These are phyloP conservation scores for Trididemnum nubilum DNA, from an alignment of 23 tunicate genomes.

Conservation along the genomic window DNA sequence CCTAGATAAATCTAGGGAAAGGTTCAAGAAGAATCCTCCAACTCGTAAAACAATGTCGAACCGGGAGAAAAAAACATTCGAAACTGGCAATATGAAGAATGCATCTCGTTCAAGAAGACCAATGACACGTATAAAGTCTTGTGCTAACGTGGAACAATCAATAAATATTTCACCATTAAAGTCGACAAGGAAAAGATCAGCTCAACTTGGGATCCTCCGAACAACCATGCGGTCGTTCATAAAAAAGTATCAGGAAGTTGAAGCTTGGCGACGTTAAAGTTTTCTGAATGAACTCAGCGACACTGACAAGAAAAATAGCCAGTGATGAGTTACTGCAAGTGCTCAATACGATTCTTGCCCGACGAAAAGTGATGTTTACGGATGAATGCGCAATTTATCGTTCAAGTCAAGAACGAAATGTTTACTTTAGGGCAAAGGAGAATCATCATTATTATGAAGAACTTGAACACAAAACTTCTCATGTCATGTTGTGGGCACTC, in stretches of 20 bases:
- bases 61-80: not conserved
- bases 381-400: too few relatives aligned
- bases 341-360: not conserved
- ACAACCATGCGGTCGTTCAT: constrained; percentile 3
- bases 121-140: constrained; percentile 4
- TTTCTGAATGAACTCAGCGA: constrained; percentile 19
- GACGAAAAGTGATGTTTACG: constrained; percentile 3
- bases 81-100: constrained; percentile 5
- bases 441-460: not conserved
- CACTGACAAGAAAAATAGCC: constrained; percentile 2
- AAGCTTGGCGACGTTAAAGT: not conserved
- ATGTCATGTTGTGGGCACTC: constrained; percentile 18
- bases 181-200: constrained; percentile 10
- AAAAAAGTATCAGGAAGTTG: constrained; percentile 3
- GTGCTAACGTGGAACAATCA: not conserved
- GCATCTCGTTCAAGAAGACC: constrained; percentile 3
- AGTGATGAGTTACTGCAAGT: constrained; percentile 13
- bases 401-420: not conserved
- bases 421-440: constrained; percentile 9
- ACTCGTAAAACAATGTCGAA: not conserved
- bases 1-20: not conserved
- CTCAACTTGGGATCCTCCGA: constrained; percentile 15
- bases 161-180: not conserved
- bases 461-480: not conserved
- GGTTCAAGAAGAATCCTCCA: not conserved